phyloP scores from a whole-genome alignment of 2,113 vertebrate genomes.

The Entelurus aequoreus region DNA sequence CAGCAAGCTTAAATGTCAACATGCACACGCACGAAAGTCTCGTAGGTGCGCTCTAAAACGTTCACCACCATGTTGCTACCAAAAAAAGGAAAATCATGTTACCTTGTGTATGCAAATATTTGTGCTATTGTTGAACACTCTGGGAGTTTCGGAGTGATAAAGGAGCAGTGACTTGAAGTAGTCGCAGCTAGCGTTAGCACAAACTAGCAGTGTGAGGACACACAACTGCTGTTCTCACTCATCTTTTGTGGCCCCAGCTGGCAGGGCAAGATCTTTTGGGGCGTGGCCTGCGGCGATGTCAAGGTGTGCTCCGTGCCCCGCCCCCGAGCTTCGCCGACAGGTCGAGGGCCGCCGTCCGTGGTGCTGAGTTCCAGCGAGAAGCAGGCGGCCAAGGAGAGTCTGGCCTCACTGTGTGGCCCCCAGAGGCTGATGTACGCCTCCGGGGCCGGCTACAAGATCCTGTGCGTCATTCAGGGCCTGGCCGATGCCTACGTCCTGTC shows the following conservation, averaged over 20 bases:
- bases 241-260: slow-evolving; percentile 56
- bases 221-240: background rate
- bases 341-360: slow-evolving; percentile 34
- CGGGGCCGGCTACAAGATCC: slow-evolving; percentile 76
- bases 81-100: too few relatives aligned
- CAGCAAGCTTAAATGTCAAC: too few relatives aligned
- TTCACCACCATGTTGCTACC: too few relatives aligned
- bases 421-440: slow-evolving; percentile 66
- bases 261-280: slow-evolving; percentile 76
- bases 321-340: slow-evolving; percentile 12
- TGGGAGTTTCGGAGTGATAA: too few relatives aligned
- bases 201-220: too few relatives aligned
- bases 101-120: too few relatives aligned
- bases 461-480: slow-evolving; percentile 74
- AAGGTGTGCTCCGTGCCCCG: slow-evolving; percentile 56
- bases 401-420: slow-evolving; percentile 53
- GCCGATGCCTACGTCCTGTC: slow-evolving; percentile 73
- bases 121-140: too few relatives aligned
- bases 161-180: too few relatives aligned
- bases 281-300: slow-evolving; percentile 54
- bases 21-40: too few relatives aligned
- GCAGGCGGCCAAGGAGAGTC: slow-evolving; percentile 51
- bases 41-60: too few relatives aligned
- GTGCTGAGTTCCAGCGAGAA: slow-evolving; percentile 77
- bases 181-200: too few relatives aligned